Base-by-base conservation (phyloP, 2,113 vertebrate species). In the Stigmatopora nigra region DNA sequence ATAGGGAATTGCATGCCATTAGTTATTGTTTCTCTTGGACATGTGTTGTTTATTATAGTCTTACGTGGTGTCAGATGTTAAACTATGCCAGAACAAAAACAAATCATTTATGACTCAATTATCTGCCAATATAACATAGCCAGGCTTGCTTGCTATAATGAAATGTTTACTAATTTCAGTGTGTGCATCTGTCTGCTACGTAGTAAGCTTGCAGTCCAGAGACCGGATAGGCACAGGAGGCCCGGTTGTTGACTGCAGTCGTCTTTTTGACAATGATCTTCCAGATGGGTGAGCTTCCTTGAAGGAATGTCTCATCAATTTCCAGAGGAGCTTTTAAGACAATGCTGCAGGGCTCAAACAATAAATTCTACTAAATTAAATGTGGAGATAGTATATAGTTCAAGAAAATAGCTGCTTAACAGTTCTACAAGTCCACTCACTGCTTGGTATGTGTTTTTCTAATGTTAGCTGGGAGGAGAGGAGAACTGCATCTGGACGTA, bases 131-230 rank as follows among this genome's bases (percentile, higher is more conserved):
- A 72, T 81, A 46, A 72, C 77, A 72, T 69, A 67, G 73, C 55
- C 63, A 48, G 60, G 57, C 64, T 64, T 68, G 59, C 38, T 8
- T 41, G 38, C 38, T 41, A 57, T 72, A 57, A 69, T 78, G 66
- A 67, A 73, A 71, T 75, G 79, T 80, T 63, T 71, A 73, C 76
- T 86, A 70, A 84, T 69, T 19, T 35, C 17, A 0, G 61, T 9
- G 48, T 36, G 44, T 78, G 78, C 77, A 78, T 84, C 67, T 82
- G 90, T 89, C 51, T 86, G 71, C 87, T 86, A 78, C 79, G 86
- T 83, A 99, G 96, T 99, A 82, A 99, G 96, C 80, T 93, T 99
- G 76, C 96, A 99, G 87, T 99, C 96, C 53, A 92, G 96, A 88
- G 96, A 99, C 85, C 91, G 96, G 71, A 99, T 99, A 82, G 94